These are phyloP conservation scores for Xenus cinereus DNA, from an alignment of 2,113 vertebrate species.

Conservation along the genomic window DNA sequence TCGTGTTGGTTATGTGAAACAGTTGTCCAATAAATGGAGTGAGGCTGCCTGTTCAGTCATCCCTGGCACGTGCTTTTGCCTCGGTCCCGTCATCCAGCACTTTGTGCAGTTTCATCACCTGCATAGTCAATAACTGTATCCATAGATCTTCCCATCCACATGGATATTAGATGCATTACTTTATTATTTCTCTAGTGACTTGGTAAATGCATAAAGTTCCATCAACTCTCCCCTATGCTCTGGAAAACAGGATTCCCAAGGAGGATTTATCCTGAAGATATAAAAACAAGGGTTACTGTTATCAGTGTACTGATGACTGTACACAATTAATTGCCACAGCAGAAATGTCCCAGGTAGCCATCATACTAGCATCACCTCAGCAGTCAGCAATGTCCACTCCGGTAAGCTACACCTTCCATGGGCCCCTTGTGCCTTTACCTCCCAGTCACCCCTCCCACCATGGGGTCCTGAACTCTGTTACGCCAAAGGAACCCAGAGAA, in stretches of 20 bases:
- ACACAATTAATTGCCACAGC: background rate
- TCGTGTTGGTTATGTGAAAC: background rate
- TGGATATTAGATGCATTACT: background rate
- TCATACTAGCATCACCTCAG: background rate
- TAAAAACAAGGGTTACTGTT: background rate
- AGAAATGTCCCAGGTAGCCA: background rate
- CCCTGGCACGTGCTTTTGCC: background rate
- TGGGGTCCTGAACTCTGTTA: background rate
- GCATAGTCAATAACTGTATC: background rate
- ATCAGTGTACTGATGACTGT: background rate
- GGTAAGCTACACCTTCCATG: background rate
- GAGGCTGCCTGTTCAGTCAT: background rate
- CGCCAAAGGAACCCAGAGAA: background rate
- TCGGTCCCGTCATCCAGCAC: background rate
- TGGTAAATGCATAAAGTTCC: background rate
- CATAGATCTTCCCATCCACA: background rate
- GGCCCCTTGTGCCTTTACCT: background rate
- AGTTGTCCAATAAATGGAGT: background rate
- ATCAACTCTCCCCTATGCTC: background rate
- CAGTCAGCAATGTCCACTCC: background rate
- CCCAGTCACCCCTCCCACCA: background rate
- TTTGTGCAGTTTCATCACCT: background rate
- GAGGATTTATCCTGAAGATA: background rate
- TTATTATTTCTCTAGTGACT: background rate
- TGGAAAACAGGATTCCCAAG: background rate